Evolutionary conservation across 2,113 vertebrate genomes (phyloP), one percentile per base, ranked within the genome.

Genomic region (Taurulus bubalis): DNA sequence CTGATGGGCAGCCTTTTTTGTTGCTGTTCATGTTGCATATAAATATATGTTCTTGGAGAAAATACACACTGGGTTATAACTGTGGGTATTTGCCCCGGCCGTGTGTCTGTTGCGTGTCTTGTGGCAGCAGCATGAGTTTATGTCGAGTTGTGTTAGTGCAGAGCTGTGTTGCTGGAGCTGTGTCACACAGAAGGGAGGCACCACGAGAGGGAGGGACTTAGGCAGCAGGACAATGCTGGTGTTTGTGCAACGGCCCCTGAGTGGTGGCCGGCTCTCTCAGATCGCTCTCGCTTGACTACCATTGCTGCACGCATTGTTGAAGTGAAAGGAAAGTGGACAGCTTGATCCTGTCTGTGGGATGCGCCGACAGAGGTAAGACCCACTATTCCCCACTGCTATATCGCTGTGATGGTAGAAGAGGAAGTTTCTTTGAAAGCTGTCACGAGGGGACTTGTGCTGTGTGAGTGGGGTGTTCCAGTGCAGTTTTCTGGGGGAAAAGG

Each of bases 211-310:
- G 94, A 95, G 94, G 94, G 94, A 94, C 93, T 93, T 91, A 82
- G 71, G 74, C 87, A 68, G 66, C 49, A 32, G 92, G 88, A 96
- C 95, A 96, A 96, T 94, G 90, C 93, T 93, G 59, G 86, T 94
- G 92, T 95, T 96, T 96, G 92, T 96, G 93, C 92, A 94, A 92
- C 84, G 83, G 94, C 92, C 92, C 91, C 93, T 93, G 91, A 90
- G 90, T 90, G 87, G 90, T 87, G 90, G 91, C 92, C 84, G 88
- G 87, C 80, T 90, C 90, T 89, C 89, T 93, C 90, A 82, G 82
- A 85, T 89, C 32, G 80, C 92, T 94, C 90, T 90, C 89, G 92
- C 93, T 85, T 91, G 84, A 93, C 92, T 90, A 91, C 90, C 88
- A 75, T 73, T 88, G 84, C 91, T 88, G 88, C 90, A 90, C 70